Evolutionary conservation across 2,797 vertebrate species (phyloP).

Genomic region (Lacerta agilis): DNA sequence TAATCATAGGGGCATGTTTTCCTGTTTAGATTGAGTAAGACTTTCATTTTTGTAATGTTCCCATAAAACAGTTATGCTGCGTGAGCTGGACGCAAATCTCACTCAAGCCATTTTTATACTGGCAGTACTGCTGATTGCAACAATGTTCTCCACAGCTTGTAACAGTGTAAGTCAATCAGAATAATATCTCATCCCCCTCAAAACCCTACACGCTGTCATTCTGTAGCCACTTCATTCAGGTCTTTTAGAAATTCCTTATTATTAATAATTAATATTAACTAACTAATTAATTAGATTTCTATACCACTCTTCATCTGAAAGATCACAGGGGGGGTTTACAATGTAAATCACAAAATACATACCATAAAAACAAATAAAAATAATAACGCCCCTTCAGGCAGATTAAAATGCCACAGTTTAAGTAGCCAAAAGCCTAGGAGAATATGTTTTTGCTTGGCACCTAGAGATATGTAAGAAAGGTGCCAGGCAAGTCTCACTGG

Average conservation of each 20-base stretch:
- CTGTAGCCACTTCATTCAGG: background rate
- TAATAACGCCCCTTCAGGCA: too few relatives aligned
- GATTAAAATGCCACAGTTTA: too few relatives aligned
- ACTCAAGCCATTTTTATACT: background rate
- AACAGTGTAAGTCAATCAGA: background rate
- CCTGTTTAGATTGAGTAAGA: background rate
- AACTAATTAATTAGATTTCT: too few relatives aligned
- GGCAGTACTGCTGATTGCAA: constrained; percentile 24
- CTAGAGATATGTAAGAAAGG: too few relatives aligned
- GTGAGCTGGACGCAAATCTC: background rate
- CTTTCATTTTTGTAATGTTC: constrained; percentile 30
- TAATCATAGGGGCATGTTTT: background rate
- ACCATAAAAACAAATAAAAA: too few relatives aligned
- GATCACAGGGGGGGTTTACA: too few relatives aligned
- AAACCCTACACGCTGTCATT: constrained; percentile 19
- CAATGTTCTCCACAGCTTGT: background rate
- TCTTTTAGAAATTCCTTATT: constrained; percentile 34
- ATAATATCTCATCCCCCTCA: constrained; percentile 20
- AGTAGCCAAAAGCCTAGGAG: too few relatives aligned
- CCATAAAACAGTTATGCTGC: background rate
- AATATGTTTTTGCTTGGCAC: too few relatives aligned
- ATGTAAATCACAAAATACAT: too few relatives aligned
- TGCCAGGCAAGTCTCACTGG: too few relatives aligned
- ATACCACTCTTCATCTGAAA: too few relatives aligned
- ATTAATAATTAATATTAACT: background rate